Base-by-base conservation (phyloP, 1,140 invertebrate genomes). In the Helicoverpa zea region DNA sequence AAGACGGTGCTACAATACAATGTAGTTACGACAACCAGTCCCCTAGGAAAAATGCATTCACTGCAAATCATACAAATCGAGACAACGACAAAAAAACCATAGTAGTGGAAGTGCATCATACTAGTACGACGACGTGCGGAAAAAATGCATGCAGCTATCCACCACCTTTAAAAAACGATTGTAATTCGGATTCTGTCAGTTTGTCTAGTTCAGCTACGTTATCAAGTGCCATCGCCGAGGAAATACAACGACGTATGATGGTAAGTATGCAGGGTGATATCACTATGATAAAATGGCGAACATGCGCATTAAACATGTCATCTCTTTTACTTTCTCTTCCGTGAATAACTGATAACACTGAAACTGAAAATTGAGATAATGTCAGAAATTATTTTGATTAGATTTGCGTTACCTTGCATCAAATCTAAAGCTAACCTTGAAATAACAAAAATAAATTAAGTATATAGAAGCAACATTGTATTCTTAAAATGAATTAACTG, bases 1-100 rank as follows among this genome's bases (percentile, higher is more conserved):
- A 96, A 91, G 96, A 96, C 72, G 96, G 96, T 43, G 96, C 96
- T 29, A 96, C 96, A 2, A 97, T 97, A 83, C 96, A 96, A 84
- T 96, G 96, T 87, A 96, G 96, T 89, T 95, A 95, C 83, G 91
- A 95, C 79, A 94, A 95, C 68, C 88, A 90, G 64, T 81, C 88
- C 14, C 83, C 87, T 61, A 91, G 87, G 54, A 95, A 94, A 81
- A 91, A 84, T 85, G 84, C 85, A 14, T 89, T 88, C 82, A 54
- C 83, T 4, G 70, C 87, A 5, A 89, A 87, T 59, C 87, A 90
- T 83, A 84, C 85, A 70, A 92, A 89, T 84, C 91, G 89, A 83
- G 91, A 92, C 58, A 94, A 89, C 59, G 95, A 96, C 47, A 96
- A 95, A 30, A 96, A 96, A 88, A 96, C 96, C 0, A 96, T 96